phyloP scores from a whole-genome alignment of 2,797 vertebrate genomes.

The Glossophaga mutica region DNA sequence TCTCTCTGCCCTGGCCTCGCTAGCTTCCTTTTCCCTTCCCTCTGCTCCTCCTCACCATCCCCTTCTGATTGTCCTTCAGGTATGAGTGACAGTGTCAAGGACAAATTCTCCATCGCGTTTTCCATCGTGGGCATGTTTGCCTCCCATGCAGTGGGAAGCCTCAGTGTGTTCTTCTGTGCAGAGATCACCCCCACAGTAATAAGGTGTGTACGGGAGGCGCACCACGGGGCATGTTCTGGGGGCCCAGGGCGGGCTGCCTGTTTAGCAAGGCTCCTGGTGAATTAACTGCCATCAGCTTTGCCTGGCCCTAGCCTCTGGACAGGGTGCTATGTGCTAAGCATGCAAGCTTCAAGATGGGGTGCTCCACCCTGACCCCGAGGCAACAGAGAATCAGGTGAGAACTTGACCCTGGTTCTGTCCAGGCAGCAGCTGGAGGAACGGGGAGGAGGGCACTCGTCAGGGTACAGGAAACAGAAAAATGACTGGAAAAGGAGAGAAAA shows the following conservation, averaged over 20 bases:
- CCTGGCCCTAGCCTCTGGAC: background rate
- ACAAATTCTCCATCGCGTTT: conserved; percentile 93
- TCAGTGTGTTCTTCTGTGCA: conserved; percentile 98
- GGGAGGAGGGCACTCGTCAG: background rate
- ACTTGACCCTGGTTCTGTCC: background rate
- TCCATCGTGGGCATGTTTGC: conserved; percentile 99
- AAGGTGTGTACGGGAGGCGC: conserved; percentile 83
- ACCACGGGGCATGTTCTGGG: rapidly evolving
- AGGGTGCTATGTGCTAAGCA: background rate
- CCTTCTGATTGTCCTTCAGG: conserved; percentile 76
- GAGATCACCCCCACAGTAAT: conserved; percentile 98
- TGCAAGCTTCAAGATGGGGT: background rate
- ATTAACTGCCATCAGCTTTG: background rate
- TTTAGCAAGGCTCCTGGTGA: too few species aligned
- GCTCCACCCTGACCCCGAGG: background rate
- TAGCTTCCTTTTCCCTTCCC: background rate
- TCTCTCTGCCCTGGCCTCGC: background rate
- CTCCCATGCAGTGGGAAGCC: conserved; percentile 94
- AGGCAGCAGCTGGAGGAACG: background rate
- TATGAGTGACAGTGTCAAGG: conserved; percentile 89
- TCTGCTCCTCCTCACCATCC: background rate
- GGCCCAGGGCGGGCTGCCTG: background rate
- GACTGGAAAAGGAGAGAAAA: background rate
- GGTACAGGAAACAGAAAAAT: rapidly evolving
- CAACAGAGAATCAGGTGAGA: background rate